Percentiles rank a stretch among this genome's conserved stretches.
phyloP scores from a whole-genome alignment of 2,113 vertebrate species.

The Cynoglossus semilaevis region DNA sequence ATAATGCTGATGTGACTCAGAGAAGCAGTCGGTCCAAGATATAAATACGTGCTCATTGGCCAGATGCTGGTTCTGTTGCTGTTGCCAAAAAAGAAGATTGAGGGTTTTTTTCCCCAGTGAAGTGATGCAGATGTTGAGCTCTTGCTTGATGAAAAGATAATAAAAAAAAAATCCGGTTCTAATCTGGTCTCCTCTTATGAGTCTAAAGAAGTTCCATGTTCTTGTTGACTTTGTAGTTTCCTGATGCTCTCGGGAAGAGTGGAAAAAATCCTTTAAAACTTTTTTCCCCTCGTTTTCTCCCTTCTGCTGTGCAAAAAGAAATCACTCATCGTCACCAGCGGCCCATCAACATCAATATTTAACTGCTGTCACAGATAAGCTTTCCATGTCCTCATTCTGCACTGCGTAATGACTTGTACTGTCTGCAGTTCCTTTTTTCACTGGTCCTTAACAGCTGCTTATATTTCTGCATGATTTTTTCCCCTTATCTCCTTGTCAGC shows the following conservation, averaged over 20 bases:
- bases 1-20: neutral
- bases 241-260: slow-evolving; percentile 8
- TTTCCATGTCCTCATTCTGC: slow-evolving; percentile 29
- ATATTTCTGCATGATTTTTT: no score
- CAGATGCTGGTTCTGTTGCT: neutral
- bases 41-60: slow-evolving; percentile 5
- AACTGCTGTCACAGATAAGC: slow-evolving; percentile 56
- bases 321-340: slow-evolving; percentile 41
- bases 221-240: slow-evolving; percentile 21
- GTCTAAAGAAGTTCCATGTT: slow-evolving; percentile 19
- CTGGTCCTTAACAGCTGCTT: neutral
- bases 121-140: slow-evolving; percentile 8
- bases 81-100: slow-evolving; percentile 2
- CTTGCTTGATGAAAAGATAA: neutral
- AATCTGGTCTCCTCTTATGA: slow-evolving; percentile 1
- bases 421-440: neutral
- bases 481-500: neutral
- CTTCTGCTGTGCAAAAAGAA: slow-evolving; percentile 22
- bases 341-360: slow-evolving; percentile 66
- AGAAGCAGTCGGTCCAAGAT: slow-evolving; percentile 18
- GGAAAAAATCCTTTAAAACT: slow-evolving; percentile 19
- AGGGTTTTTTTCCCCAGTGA: slow-evolving; percentile 2
- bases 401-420: slow-evolving; percentile 20
- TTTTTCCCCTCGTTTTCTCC: slow-evolving; percentile 22
- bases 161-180: slow-evolving; percentile 6